Evolutionary conservation across 2,113 vertebrate genomes (phyloP), one percentile per base, ranked within the genome.

Genomic region (Stegostoma tigrinum): DNA sequence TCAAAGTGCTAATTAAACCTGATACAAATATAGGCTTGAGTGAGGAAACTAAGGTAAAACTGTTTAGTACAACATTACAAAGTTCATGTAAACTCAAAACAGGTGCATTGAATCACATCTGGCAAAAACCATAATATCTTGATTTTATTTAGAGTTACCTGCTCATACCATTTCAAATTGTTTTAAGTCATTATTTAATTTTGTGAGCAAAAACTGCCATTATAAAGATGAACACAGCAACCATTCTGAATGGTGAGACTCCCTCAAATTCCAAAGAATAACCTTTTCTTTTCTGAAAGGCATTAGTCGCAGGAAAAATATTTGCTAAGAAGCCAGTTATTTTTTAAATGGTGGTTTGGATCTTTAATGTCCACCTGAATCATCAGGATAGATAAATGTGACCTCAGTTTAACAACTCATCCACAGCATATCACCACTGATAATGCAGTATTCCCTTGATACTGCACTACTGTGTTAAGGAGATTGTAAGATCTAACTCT

Each of bases 111-210:
- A 66, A 93, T 66, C 89, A 91, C 34, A n/a, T 61, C 55, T 23
- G 61, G 17, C 61, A 93, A 93, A 67, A 93, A 93, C 67, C 66
- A 93, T 67, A 66, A 64, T 93, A 38, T 64, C 55, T 93, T 93
- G 89, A 93, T 67, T 64, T 66, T 93, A 93, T 64, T 93, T 93
- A 42, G 89, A 61, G 61, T 66, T 67, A 93, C 66, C 89, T 66
- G 89, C 66, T 93, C 89, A 38, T 66, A 93, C 89, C 48, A 66
- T 93, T 93, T 93, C 89, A 93, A 93, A 66, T 15, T 5, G 64
- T n/a, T 66, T 91, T n/a, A 93, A 38, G n/a, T 61, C 66, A 38
- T 93, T 93, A 93, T 66, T 93, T 93, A 66, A 61, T 42, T 93
- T 38, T 93, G 89, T 67, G n/a, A 66, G 12, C 52, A 61, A 89